A percentile compares a stretch with the other conserved stretches of the same genome.
phyloP scores from a whole-genome alignment of 2,888 invertebrate species.

The Scelioninae gen. 2 region DNA sequence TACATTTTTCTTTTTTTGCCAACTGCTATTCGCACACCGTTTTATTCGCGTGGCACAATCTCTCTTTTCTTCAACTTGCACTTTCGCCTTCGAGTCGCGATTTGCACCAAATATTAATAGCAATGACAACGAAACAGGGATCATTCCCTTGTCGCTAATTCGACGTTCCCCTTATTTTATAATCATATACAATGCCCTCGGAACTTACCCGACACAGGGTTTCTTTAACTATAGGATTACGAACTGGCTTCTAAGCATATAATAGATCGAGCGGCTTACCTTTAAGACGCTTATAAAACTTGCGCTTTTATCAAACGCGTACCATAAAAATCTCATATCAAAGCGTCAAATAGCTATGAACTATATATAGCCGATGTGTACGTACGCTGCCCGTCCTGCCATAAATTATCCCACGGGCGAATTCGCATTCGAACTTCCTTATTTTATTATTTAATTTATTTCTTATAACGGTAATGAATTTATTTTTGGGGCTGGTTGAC shows the following conservation, averaged over 20 bases:
- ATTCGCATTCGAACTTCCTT: not conserved
- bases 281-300: slow-evolving; percentile 63
- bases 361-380: not conserved
- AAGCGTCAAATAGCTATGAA: slow-evolving; percentile 24
- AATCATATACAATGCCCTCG: slow-evolving; percentile 53
- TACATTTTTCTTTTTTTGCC: slow-evolving; percentile 27
- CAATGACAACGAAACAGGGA: too few relatives aligned
- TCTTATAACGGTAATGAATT: too few relatives aligned
- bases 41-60: too few relatives aligned
- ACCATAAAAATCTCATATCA: slow-evolving; percentile 53
- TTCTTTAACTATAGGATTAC: slow-evolving; percentile 71
- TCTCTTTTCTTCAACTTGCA: too few relatives aligned
- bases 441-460: not conserved
- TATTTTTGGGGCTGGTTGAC: too few relatives aligned
- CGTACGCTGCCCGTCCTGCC: not conserved
- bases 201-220: slow-evolving; percentile 64
- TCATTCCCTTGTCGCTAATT: too few relatives aligned
- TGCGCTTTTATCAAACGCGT: slow-evolving; percentile 53
- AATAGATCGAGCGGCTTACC: slow-evolving; percentile 67
- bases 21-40: too few relatives aligned
- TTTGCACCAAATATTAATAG: too few relatives aligned
- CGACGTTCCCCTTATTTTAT: slow-evolving; percentile 14
- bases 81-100: too few relatives aligned
- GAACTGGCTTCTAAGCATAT: slow-evolving; percentile 71
- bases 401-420: not conserved